Conservation (phyloP, 2,888 invertebrate genomes). For the Trachelus iudaicus region DNA sequence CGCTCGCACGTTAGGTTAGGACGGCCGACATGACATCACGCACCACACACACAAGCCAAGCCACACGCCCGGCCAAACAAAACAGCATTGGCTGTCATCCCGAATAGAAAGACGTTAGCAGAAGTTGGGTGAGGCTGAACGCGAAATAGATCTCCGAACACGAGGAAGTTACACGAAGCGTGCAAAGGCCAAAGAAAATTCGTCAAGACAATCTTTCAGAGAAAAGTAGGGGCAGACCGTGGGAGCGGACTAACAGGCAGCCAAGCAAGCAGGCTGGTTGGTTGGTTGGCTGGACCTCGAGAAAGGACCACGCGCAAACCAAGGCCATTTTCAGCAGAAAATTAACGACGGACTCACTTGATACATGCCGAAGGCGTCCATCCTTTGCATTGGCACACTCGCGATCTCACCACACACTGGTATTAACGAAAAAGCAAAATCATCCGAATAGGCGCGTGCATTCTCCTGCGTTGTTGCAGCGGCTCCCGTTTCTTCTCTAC, state of each 20-base stretch:
- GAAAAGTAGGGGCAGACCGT: neutral
- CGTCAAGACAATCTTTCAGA: neutral
- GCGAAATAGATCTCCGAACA: neutral
- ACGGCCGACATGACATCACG: constrained; percentile 56
- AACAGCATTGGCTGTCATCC: constrained; percentile 26
- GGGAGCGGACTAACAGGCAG: neutral
- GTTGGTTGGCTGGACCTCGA: constrained; percentile 16
- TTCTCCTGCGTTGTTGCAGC: neutral
- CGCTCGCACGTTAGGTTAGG: constrained; percentile 52
- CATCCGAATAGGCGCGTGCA: neutral
- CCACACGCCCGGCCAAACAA: constrained; percentile 24
- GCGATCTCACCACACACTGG: neutral
- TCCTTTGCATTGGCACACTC: constrained; percentile 30
- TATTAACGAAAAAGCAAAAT: neutral
- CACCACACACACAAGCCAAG: constrained; percentile 28
- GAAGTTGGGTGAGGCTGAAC: neutral
- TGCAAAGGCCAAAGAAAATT: neutral
- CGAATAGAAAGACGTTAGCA: neutral
- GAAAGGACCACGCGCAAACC: constrained; percentile 39
- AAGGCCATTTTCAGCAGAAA: constrained; percentile 54
- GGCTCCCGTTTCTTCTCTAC: neutral
- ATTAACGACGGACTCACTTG: constrained; percentile 57
- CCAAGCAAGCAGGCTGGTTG: neutral
- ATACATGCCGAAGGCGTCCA: constrained; percentile 64
- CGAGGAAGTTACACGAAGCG: neutral